Conservation (phyloP, 2,797 vertebrate species). For the Atherinosoma microstoma region DNA sequence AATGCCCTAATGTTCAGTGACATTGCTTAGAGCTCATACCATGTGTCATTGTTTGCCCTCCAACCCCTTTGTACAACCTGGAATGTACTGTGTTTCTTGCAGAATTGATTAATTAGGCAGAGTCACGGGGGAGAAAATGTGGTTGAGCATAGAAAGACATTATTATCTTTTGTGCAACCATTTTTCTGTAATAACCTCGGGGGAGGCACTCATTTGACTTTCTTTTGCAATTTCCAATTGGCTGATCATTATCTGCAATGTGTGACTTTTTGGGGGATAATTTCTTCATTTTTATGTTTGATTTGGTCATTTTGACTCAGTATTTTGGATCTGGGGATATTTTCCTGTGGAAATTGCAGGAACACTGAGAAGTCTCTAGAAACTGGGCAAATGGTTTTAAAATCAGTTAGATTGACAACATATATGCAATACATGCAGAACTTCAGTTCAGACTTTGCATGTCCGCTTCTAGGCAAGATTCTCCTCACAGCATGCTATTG, state of each 20-base stretch:
- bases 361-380: neutral
- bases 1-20: slow-evolving; percentile 78
- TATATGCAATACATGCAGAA: neutral
- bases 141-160: neutral
- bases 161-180: neutral
- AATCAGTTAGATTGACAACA: slow-evolving; percentile 9
- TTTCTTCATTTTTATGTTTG: neutral
- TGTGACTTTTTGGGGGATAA: neutral
- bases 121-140: slow-evolving; percentile 9
- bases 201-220: neutral
- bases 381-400: neutral
- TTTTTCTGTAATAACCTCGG: neutral
- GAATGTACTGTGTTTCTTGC: slow-evolving; percentile 52
- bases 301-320: neutral
- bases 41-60: slow-evolving; percentile 79
- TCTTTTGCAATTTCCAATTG: neutral
- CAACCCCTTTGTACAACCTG: slow-evolving; percentile 59
- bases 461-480: neutral
- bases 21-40: slow-evolving; percentile 71
- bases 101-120: slow-evolving; percentile 44
- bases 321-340: neutral
- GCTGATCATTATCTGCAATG: slow-evolving; percentile 1
- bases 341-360: too few species aligned
- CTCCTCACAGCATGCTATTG: neutral
- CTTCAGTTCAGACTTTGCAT: neutral